Conservation (phyloP, 2,113 vertebrate species). For the Sinosuthora webbiana region DNA sequence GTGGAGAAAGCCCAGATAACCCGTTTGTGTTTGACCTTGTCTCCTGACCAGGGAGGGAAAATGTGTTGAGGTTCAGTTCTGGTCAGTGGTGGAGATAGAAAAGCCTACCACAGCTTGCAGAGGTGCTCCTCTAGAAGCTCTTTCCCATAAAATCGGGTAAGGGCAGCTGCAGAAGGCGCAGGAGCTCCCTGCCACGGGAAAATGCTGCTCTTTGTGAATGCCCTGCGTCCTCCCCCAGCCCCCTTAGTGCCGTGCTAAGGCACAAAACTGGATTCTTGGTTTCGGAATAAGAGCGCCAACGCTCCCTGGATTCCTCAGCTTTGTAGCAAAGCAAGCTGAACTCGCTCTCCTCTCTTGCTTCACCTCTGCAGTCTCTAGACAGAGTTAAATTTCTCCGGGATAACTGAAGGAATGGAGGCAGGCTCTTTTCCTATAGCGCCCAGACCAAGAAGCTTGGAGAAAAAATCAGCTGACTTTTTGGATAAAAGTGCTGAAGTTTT, state of each 20-base stretch:
- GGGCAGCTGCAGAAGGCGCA: not conserved
- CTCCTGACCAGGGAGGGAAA: not conserved
- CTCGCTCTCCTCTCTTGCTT: not conserved
- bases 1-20: not conserved
- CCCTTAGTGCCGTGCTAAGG: not conserved
- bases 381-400: not conserved
- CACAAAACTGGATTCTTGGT: not conserved
- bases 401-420: not conserved
- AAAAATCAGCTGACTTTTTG: not conserved
- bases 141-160: not conserved
- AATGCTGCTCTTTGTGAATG: accelerated
- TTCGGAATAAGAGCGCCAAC: accelerated
- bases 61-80: not conserved
- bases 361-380: not conserved
- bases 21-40: not conserved
- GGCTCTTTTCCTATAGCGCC: not conserved
- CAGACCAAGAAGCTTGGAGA: not conserved
- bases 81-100: not conserved
- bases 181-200: not conserved
- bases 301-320: not conserved
- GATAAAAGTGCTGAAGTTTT: not conserved
- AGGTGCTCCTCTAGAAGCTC: not conserved
- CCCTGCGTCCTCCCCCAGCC: accelerated
- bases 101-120: not conserved
- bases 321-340: not conserved